Conservation (phyloP, 2,113 vertebrate genomes). For the Antigone vipio region DNA sequence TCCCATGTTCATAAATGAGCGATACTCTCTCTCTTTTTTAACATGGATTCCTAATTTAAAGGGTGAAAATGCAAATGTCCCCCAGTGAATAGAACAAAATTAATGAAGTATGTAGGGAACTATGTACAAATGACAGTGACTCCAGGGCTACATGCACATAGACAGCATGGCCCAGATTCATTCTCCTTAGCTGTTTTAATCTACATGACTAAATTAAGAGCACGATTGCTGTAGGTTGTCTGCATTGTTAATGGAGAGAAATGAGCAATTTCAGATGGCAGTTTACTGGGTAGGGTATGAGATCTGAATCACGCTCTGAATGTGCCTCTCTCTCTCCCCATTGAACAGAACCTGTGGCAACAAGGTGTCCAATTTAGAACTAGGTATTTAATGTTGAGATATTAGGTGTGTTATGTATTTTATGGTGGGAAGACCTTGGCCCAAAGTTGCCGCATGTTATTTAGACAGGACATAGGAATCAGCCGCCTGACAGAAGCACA, state of each 20-base stretch:
- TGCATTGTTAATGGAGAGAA: slow-evolving; percentile 15
- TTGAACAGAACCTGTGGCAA: neutral
- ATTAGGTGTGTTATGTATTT: neutral
- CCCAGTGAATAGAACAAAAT: neutral
- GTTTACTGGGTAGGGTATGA: neutral
- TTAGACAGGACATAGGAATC: neutral
- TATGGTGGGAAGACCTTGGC: neutral
- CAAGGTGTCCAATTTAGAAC: neutral
- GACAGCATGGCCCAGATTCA: neutral
- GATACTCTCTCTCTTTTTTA: neutral
- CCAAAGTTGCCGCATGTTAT: neutral
- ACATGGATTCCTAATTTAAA: neutral
- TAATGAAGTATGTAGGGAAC: neutral
- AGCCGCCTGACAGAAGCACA: neutral
- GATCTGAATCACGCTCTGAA: neutral
- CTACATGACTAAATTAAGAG: slow-evolving; percentile 18
- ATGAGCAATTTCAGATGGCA: neutral
- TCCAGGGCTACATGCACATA: neutral
- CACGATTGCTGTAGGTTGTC: neutral
- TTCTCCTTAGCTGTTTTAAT: slow-evolving; percentile 17
- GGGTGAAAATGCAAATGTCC: neutral
- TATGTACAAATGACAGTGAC: neutral
- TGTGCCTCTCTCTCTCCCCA: neutral
- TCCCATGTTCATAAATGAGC: neutral
- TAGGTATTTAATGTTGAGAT: neutral